Conservation (phyloP, 1,140 invertebrate genomes). For the Aethina tumida region DNA sequence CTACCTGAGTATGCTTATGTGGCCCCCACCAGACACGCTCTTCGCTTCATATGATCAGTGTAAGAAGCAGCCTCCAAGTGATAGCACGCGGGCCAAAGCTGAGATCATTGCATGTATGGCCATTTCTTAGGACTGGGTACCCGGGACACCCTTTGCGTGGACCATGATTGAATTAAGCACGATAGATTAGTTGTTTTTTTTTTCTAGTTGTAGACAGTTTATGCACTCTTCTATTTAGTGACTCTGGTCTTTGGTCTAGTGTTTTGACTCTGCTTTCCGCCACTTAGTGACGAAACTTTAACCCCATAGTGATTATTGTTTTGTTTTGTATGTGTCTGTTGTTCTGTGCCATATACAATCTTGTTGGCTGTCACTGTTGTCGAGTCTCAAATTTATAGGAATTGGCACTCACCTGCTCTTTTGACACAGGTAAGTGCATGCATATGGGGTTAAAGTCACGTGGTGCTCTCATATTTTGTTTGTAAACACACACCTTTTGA, state of each 20-base stretch:
- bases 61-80: conserved; percentile 35
- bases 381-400: no score
- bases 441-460: no score
- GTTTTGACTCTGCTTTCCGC: not conserved
- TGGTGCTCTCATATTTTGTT: no score
- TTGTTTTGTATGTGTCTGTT: no score
- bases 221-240: conserved; percentile 4
- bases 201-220: conserved; percentile 1
- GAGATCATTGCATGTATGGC: conserved; percentile 23
- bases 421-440: no score
- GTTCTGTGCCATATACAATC: no score
- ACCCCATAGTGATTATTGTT: not conserved
- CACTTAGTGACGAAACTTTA: not conserved
- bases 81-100: conserved; percentile 28
- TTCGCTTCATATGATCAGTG: conserved; percentile 38
- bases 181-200: no score
- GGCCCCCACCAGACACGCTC: conserved; percentile 34
- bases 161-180: conserved; percentile 2
- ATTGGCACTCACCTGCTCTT: no score
- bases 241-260: conserved; percentile 3
- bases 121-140: conserved; percentile 8
- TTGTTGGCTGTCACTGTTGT: no score
- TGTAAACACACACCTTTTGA: no score
- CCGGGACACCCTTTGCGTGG: not conserved
- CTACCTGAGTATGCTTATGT: conserved; percentile 33